Conservation (phyloP, 2,888 invertebrate species). For the Pecten maximus region DNA sequence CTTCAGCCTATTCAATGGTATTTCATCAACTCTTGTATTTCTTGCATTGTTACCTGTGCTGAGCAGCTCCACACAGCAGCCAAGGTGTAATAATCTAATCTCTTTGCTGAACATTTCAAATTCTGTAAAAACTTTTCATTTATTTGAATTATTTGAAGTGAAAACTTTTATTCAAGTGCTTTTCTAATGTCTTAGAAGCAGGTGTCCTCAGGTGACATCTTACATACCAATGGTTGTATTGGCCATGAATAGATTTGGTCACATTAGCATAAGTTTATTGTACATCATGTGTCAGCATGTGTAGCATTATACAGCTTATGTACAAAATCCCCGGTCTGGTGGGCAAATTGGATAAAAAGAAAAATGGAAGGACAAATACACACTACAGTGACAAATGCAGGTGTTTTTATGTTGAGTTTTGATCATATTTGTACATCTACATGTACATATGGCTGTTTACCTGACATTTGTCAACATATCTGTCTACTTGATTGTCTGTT, state of each 20-base stretch:
- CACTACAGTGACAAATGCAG: neutral
- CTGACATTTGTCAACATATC: neutral
- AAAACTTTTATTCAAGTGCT: neutral
- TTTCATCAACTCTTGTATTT: conserved; percentile 23
- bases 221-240: neutral
- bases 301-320: neutral
- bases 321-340: neutral
- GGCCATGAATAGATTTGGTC: neutral
- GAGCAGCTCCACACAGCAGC: neutral
- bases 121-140: conserved; percentile 27
- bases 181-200: conserved; percentile 22
- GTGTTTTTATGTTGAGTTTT: neutral
- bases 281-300: neutral
- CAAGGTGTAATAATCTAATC: neutral
- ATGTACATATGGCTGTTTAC: neutral
- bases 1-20: neutral
- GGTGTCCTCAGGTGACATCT: neutral
- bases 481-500: neutral
- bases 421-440: neutral
- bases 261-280: neutral
- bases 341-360: neutral
- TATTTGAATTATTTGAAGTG: conserved; percentile 13
- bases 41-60: neutral
- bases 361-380: neutral
- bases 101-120: conserved; percentile 8